These are phyloP conservation scores for Babylonia areolata DNA, from an alignment of 1,140 invertebrate genomes.

Conservation along the genomic window DNA sequence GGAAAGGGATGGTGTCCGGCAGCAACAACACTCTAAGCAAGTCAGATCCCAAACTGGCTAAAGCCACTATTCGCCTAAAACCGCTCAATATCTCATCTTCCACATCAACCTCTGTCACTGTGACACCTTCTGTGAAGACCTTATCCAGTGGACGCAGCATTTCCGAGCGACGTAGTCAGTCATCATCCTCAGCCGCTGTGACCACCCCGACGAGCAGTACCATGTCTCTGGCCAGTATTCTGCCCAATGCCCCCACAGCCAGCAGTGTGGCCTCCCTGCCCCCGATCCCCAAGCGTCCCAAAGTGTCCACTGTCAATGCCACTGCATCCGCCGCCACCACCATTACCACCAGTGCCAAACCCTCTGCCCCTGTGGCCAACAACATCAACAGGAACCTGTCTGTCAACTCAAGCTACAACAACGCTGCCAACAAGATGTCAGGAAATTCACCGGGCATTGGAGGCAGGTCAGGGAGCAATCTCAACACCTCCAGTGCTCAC, in stretches of 20 bases:
- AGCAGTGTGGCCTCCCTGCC: conserved; percentile 67
- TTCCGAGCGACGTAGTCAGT: conserved; percentile 41
- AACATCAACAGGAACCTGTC: conserved; percentile 4
- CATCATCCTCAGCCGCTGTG: conserved; percentile 32
- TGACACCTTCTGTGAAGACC: conserved; percentile 19
- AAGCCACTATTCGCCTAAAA: conserved; percentile 74
- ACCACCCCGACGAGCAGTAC: conserved; percentile 52
- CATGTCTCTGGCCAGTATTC: conserved; percentile 55
- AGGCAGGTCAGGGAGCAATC: conserved; percentile 26
- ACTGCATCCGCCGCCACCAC: conserved; percentile 17
- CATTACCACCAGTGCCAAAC: conserved; percentile 30
- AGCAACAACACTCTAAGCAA: conserved; percentile 49
- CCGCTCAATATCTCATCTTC: conserved; percentile 66
- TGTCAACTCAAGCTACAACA: background rate
- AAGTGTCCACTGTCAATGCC: conserved; percentile 43
- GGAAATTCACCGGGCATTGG: background rate
- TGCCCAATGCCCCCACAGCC: conserved; percentile 63
- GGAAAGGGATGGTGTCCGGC: background rate
- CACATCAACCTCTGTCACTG: conserved; percentile 57
- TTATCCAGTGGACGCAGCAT: background rate
- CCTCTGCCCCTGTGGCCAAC: conserved; percentile 33
- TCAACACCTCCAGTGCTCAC: conserved; percentile 26
- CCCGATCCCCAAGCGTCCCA: conserved; percentile 63
- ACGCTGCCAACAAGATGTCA: background rate
- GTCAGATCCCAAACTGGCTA: conserved; percentile 70